Evolutionary conservation across 2,797 vertebrate genomes (phyloP).

Genomic region (Myotis planiceps): DNA sequence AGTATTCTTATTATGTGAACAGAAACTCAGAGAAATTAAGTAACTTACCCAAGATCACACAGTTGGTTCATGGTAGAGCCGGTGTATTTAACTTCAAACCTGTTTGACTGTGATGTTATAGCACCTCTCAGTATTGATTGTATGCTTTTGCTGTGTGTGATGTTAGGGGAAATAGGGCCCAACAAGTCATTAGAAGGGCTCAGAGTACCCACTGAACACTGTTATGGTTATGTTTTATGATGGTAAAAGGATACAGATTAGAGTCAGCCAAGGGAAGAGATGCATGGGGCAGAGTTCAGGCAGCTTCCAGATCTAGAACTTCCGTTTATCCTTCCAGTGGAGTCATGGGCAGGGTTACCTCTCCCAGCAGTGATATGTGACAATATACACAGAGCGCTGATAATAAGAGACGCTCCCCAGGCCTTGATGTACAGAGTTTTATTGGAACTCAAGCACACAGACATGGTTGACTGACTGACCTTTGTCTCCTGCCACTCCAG

Average conservation of each 20-base stretch:
- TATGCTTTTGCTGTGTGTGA: not conserved
- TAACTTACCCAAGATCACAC: not conserved
- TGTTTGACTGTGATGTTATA: not conserved
- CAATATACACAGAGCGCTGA: not conserved
- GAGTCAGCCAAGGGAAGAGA: not conserved
- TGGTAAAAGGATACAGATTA: not conserved
- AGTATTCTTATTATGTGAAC: not conserved
- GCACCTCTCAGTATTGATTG: not conserved
- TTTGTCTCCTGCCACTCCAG: not conserved
- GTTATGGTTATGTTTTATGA: not conserved
- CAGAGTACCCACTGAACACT: not conserved
- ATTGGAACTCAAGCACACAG: not conserved
- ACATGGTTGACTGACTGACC: not conserved
- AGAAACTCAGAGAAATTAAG: constrained; percentile 3
- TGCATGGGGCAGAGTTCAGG: not conserved
- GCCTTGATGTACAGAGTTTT: not conserved
- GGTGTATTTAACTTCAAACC: not conserved
- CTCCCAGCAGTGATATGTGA: not conserved
- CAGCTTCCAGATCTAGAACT: not conserved
- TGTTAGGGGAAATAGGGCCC: not conserved
- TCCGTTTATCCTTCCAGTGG: not conserved
- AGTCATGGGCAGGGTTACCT: not conserved
- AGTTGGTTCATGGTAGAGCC: not conserved
- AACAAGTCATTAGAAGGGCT: not conserved
- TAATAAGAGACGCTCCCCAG: not conserved